Evolutionary conservation across 2,113 vertebrate species (phyloP).

Genomic region (Python bivittatus): DNA sequence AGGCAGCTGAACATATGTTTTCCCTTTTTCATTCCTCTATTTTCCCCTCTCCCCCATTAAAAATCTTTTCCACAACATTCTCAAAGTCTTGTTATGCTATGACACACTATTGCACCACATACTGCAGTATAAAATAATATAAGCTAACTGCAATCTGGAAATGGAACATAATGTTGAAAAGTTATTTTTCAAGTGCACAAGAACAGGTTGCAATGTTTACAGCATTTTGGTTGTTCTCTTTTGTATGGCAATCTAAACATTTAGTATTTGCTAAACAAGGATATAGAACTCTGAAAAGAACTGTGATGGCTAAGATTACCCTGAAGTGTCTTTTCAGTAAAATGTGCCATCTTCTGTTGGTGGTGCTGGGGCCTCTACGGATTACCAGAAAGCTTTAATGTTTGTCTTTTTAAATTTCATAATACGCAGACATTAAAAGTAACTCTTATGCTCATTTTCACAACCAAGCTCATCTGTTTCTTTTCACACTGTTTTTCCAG

Average conservation of each 20-base stretch:
- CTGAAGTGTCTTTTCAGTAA: background rate
- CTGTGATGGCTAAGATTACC: conserved; percentile 23
- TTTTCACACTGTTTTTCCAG: background rate
- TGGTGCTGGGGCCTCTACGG: background rate
- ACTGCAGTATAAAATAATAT: conserved; percentile 8
- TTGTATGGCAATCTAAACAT: conserved; percentile 1
- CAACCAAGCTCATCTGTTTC: background rate
- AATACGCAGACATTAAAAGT: rapidly evolving
- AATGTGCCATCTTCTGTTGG: background rate
- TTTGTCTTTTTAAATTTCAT: background rate
- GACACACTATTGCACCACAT: background rate
- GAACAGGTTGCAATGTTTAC: conserved; percentile 15
- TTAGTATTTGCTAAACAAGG: background rate
- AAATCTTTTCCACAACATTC: conserved; percentile 33
- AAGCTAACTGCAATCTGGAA: conserved; percentile 41
- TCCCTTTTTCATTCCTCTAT: background rate
- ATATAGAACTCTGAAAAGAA: background rate
- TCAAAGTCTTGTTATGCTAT: conserved; percentile 10
- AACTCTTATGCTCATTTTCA: background rate
- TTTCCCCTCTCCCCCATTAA: background rate
- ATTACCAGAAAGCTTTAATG: background rate
- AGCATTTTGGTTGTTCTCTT: conserved; percentile 28
- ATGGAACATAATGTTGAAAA: conserved; percentile 28
- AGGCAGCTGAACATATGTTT: conserved; percentile 7
- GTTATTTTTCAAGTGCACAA: background rate